phyloP scores from a whole-genome alignment of 2,888 invertebrate genomes.

The Tipula helvola region DNA sequence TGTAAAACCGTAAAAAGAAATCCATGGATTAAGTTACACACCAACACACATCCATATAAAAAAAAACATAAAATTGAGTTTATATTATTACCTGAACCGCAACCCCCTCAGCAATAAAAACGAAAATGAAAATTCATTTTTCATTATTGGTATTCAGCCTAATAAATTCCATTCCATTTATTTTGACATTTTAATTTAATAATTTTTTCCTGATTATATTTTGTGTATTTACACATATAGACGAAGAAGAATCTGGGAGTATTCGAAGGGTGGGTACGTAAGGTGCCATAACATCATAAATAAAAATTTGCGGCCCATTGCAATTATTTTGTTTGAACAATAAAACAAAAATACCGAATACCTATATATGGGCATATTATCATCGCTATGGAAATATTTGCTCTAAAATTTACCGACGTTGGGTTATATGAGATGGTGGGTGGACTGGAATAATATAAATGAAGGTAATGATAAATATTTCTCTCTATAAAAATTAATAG shows the following conservation, averaged over 20 bases:
- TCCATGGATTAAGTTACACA: neutral
- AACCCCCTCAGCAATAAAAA: neutral
- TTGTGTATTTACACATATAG: neutral
- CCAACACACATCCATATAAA: neutral
- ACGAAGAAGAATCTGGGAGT: neutral
- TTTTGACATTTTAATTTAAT: neutral
- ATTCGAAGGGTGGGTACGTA: neutral
- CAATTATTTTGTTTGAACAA: neutral
- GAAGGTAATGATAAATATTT: neutral
- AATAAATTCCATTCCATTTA: neutral
- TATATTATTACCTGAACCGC: neutral
- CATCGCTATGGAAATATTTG: too few relatives aligned
- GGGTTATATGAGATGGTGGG: neutral
- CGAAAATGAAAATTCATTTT: neutral
- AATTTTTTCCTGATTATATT: neutral
- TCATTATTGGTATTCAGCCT: neutral
- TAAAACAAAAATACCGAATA: neutral
- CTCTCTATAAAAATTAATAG: neutral
- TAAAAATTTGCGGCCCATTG: neutral
- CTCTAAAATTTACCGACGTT: neutral
- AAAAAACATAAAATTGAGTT: neutral
- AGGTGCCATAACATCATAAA: neutral
- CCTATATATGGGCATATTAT: too few relatives aligned
- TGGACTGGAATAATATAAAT: neutral
- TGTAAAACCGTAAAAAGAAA: neutral